phyloP scores from a whole-genome alignment of 1,140 invertebrate species.

The Bactericera cockerelli region DNA sequence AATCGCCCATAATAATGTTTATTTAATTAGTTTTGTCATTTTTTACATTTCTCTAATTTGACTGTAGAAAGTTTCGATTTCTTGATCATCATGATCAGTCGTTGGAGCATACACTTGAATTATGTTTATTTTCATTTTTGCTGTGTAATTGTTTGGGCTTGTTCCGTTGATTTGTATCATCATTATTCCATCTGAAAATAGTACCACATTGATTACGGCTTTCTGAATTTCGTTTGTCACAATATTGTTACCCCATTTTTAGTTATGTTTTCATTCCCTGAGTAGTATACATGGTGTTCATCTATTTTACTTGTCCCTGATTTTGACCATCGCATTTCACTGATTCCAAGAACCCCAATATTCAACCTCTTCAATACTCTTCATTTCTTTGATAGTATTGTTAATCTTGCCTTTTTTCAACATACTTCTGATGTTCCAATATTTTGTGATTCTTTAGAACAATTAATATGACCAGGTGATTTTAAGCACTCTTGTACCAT shows the following conservation, averaged over 20 bases:
- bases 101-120: slow-evolving; percentile 1
- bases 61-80: neutral
- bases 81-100: neutral
- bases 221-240: slow-evolving; percentile 3
- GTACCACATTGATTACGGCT: neutral
- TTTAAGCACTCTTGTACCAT: slow-evolving; percentile 16
- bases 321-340: neutral
- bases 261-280: slow-evolving; percentile 9
- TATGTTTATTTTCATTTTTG: no score
- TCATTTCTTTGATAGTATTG: slow-evolving; percentile 8
- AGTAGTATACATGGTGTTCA: slow-evolving; percentile 14
- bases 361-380: neutral
- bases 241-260: slow-evolving; percentile 12
- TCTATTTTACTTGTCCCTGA: slow-evolving; percentile 1
- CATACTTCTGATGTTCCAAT: slow-evolving; percentile 16
- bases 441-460: neutral
- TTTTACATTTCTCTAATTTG: slow-evolving; percentile 1
- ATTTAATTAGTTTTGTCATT: slow-evolving; percentile 17
- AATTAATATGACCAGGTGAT: slow-evolving; percentile 14
- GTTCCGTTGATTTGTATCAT: neutral
- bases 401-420: slow-evolving; percentile 10
- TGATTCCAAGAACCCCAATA: neutral
- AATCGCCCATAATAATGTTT: slow-evolving; percentile 22
- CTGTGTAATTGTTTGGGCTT: no score
- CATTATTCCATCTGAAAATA: neutral